phyloP scores from a whole-genome alignment of 1,140 invertebrate genomes.

The Anoplolepis gracilipes region DNA sequence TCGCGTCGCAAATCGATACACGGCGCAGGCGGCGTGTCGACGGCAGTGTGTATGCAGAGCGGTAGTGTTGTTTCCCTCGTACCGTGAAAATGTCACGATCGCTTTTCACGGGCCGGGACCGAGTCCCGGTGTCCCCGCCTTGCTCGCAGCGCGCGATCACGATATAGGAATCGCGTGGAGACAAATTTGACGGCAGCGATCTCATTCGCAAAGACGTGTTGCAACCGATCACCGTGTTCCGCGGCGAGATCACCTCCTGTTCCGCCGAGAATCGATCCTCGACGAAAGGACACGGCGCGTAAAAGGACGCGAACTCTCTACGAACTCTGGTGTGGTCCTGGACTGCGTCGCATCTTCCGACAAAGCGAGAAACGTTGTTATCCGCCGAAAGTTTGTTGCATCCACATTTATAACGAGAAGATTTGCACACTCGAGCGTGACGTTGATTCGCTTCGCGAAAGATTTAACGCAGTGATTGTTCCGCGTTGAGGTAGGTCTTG shows the following conservation, averaged over 20 bases:
- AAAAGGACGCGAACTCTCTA: neutral
- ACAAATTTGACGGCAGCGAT: neutral
- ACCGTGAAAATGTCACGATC: slow-evolving; percentile 63
- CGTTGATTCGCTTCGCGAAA: neutral
- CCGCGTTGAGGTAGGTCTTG: slow-evolving; percentile 42
- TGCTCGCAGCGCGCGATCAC: neutral
- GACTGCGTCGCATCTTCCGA: neutral
- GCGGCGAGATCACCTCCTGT: neutral
- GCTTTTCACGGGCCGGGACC: neutral
- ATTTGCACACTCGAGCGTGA: neutral
- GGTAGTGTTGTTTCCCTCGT: slow-evolving; percentile 68
- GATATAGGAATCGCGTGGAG: neutral
- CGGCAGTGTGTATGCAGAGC: neutral
- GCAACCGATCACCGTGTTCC: slow-evolving; percentile 15
- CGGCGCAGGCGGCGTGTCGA: slow-evolving; percentile 56
- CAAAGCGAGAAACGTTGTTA: neutral
- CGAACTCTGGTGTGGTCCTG: neutral
- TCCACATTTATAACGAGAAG: neutral
- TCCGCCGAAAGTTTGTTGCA: too few species aligned
- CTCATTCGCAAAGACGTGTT: slow-evolving; percentile 17
- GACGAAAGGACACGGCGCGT: slow-evolving; percentile 15
- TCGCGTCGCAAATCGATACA: slow-evolving; percentile 73
- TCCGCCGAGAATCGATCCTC: slow-evolving; percentile 31
- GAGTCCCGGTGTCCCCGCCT: neutral
- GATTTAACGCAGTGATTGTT: neutral